Percentiles rank a stretch among this genome's conserved stretches.
Evolutionary conservation across 2,888 invertebrate species (phyloP).

Genomic region (Cephus spinipes): DNA sequence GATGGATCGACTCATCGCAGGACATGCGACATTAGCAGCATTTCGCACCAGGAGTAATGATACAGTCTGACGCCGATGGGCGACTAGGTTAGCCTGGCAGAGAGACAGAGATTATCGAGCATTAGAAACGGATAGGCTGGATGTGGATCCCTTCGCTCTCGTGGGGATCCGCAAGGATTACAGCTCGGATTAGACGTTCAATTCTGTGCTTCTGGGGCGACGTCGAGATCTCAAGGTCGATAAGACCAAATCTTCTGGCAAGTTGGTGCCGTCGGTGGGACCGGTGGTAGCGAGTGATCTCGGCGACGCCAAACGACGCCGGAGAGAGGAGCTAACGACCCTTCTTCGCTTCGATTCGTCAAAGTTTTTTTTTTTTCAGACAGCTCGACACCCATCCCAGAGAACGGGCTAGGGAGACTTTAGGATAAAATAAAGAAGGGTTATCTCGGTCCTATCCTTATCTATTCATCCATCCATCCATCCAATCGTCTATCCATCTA

Average conservation of each 20-base stretch:
- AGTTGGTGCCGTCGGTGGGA: neutral
- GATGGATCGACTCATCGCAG: neutral
- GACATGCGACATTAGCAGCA: conserved; percentile 46
- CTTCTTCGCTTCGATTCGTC: neutral
- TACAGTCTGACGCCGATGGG: conserved; percentile 50
- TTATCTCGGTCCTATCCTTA: neutral
- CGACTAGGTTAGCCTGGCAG: conserved; percentile 25
- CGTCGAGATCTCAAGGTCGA: conserved; percentile 41
- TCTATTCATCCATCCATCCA: neutral
- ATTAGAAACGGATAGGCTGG: conserved; percentile 53
- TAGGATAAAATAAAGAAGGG: neutral
- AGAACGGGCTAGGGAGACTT: neutral
- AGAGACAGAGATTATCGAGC: conserved; percentile 43
- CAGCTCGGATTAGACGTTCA: conserved; percentile 47
- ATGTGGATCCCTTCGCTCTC: conserved; percentile 32
- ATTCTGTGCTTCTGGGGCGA: conserved; percentile 43
- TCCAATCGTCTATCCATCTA: neutral
- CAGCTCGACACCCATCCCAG: conserved; percentile 27
- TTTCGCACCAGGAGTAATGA: conserved; percentile 49
- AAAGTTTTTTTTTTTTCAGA: neutral
- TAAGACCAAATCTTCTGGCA: neutral
- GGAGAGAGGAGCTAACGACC: neutral
- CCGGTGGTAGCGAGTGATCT: too few species aligned
- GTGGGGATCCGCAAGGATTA: conserved; percentile 55
- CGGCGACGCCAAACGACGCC: neutral